These are phyloP conservation scores for Tineola bisselliella DNA, from an alignment of 2,888 invertebrate genomes.

Conservation along the genomic window DNA sequence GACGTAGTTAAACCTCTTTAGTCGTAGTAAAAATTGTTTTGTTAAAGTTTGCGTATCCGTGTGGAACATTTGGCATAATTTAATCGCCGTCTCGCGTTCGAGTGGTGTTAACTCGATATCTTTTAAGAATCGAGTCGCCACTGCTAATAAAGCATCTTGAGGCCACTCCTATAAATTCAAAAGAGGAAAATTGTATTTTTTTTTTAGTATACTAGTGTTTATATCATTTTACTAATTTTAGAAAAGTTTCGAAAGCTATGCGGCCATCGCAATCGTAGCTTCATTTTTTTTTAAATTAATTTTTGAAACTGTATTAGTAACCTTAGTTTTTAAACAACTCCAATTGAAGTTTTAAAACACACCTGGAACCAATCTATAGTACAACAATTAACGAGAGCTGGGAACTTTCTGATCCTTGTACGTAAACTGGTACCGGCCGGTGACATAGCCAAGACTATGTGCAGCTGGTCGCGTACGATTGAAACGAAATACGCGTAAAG, in stretches of 20 bases:
- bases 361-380: conserved; percentile 96
- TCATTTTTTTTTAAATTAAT: too few species aligned
- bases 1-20: conserved; percentile 86
- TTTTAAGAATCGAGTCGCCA: conserved; percentile 83
- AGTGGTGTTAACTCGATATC: conserved; percentile 80
- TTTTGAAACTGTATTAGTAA: too few species aligned
- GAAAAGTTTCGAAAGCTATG: too few species aligned
- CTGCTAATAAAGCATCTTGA: conserved; percentile 88
- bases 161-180: conserved; percentile 87
- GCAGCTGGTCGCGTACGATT: conserved; percentile 88
- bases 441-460: conserved; percentile 89
- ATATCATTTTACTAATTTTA: too few species aligned
- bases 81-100: conserved; percentile 81
- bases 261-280: too few species aligned
- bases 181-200: too few species aligned
- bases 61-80: conserved; percentile 91
- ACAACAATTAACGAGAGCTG: conserved; percentile 92
- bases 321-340: too few species aligned
- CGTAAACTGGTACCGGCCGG: conserved; percentile 88
- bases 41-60: conserved; percentile 81
- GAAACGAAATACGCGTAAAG: conserved; percentile 91
- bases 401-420: conserved; percentile 87
- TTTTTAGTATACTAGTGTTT: too few species aligned
- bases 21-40: conserved; percentile 68
- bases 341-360: too few species aligned